Evolutionary conservation across 1,140 invertebrate species (phyloP), one percentile per base, ranked within the genome.

Genomic region (Chironomus tepperi): DNA sequence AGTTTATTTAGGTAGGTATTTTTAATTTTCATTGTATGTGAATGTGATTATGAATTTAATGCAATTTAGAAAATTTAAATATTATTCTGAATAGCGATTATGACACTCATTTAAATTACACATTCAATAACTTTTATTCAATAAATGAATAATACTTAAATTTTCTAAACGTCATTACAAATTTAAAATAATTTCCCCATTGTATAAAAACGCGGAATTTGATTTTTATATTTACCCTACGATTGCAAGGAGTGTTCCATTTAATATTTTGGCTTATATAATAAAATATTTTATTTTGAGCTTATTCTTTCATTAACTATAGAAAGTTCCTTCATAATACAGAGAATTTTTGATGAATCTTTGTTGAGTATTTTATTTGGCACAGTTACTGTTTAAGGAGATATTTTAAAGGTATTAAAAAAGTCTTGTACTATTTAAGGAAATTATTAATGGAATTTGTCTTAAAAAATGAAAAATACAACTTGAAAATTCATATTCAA

Each of bases 221-320:
- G 15, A 47, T 57, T 57, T 57, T 57, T 15, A 57, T 15, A 47
- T 47, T 15, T 57, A 34, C 24, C 24, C 24, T 34, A 34, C 24
- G 24, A 34, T n/a, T 57, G 47, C 47, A 57, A 57, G 47, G 47
- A 57, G 47, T 57, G 47, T 57, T 57, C 47, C 47, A 57, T 57
- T 57, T 15, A 34, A 34, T 34, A 34, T 34, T 34, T 34, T 34
- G 24, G 24, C 24, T 57, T 57, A 47, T 47, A 15, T 57, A 15
- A 15, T 57, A 12, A 57, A n/a, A 3, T 47, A 10, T 47, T n/a
- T n/a, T n/a, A 47, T 47, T 47, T 47, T 47, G 43, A 47, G 43
- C 15, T 47, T 47, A 1, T 10, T 15, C 8, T 47, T 34, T 47
- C 43, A 10, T 47, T 47, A 15, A 47, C 8, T 47, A 3, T 47